Evolutionary conservation across 2,113 vertebrate species (phyloP), one percentile per base, ranked within the genome.

Genomic region (Cryptomyrus ogoouensis): DNA sequence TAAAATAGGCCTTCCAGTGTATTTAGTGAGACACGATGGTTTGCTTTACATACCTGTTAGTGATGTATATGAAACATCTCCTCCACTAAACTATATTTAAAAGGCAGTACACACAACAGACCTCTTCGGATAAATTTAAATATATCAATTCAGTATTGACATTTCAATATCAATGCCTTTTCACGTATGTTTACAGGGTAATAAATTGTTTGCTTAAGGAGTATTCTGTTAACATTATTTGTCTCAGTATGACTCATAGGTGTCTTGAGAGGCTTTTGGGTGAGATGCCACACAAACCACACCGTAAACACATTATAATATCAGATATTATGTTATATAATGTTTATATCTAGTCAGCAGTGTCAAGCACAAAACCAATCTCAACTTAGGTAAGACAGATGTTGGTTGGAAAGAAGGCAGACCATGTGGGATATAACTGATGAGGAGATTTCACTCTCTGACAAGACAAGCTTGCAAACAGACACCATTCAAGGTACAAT

Each of bases 401-500:
- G 12, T 39, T 52, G 85, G 47, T 35, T 31, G 15, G 31, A 87
- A 42, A 46, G 31, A 47, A 19, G 50, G 85, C 12, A 31, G 31
- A 10, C 12, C 27, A 9, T 56, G 50, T 52, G 50, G 85, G 49
- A 56, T 27, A 19, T 12, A 53, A 56, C 17, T 39, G 85, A 39
- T 53, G 85, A 8, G 85, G 50, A 21, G 83, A 50, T 86, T 86
- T 35, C 13, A 53, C 31, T 17, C 49, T 42, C 50, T 87, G 85
- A 53, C 50, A 52, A 53, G 85, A 5, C 85, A 35, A 39, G 50
- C 85, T 39, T 39, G 49, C 85, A 52, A 87, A 53, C 15, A 56
- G 85, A 87, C 50, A 42, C 85, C 50, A 87, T 52, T 52, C n/a
- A 27, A 87, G 50, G 85, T 27, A 87, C 49, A 87, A 87, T 86